A percentile compares a stretch with the other conserved stretches of the same genome.
These are phyloP conservation scores for Papilio protenor DNA, from an alignment of 2,888 invertebrate species.

Conservation along the genomic window DNA sequence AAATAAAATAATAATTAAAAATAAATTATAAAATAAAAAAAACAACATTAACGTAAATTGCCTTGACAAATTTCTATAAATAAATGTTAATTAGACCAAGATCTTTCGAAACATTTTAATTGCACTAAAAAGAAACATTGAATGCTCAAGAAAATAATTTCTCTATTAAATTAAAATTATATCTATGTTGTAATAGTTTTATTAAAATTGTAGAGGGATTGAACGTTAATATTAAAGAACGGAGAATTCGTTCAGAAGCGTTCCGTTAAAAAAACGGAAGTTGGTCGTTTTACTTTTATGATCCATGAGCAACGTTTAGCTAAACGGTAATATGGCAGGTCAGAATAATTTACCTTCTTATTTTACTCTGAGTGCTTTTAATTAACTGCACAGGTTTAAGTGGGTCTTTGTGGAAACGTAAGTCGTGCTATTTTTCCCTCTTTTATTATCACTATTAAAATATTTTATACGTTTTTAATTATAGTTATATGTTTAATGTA, in stretches of 20 bases:
- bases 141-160: slow-evolving; percentile 13
- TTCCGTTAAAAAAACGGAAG: slow-evolving; percentile 30
- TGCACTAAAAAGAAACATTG: neutral
- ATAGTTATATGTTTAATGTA: neutral
- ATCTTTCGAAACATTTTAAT: slow-evolving; percentile 1
- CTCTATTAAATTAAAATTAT: neutral
- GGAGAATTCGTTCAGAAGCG: slow-evolving; percentile 21
- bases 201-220: slow-evolving; percentile 26
- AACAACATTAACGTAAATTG: neutral
- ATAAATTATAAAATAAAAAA: neutral
- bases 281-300: slow-evolving; percentile 38
- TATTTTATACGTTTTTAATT: neutral
- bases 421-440: neutral
- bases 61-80: neutral
- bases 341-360: slow-evolving; percentile 36
- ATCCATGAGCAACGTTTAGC: slow-evolving; percentile 33
- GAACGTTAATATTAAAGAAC: slow-evolving; percentile 25
- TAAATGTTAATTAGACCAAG: neutral
- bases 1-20: too few species aligned
- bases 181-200: slow-evolving; percentile 9
- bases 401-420: slow-evolving; percentile 38
- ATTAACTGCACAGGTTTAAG: slow-evolving; percentile 39
- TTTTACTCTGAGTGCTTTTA: slow-evolving; percentile 38
- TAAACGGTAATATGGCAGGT: slow-evolving; percentile 31
- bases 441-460: slow-evolving; percentile 16